Evolutionary conservation across 2,888 invertebrate genomes (phyloP).

Genomic region (Abrostola tripartita): DNA sequence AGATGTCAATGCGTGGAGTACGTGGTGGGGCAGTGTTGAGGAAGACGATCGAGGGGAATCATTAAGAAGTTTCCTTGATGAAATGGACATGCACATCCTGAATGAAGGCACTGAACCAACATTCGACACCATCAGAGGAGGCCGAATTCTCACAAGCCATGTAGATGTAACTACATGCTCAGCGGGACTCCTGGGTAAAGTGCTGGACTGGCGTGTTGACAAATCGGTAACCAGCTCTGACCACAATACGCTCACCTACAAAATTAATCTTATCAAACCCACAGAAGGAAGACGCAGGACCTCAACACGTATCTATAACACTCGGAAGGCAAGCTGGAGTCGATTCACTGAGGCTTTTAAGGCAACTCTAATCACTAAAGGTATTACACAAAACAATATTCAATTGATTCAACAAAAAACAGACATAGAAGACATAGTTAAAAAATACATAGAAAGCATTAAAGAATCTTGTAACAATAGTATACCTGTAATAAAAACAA

Average conservation of each 20-base stretch:
- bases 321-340: too few relatives aligned
- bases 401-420: not conserved
- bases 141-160: not conserved
- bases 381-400: too few relatives aligned
- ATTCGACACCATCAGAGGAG: constrained; percentile 7
- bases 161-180: constrained; percentile 8
- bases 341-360: too few relatives aligned
- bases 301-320: too few relatives aligned
- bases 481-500: too few relatives aligned
- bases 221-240: constrained; percentile 1
- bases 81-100: not conserved
- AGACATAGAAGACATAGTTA: too few relatives aligned
- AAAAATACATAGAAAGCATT: too few relatives aligned
- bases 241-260: constrained; percentile 2
- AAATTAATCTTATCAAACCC: too few relatives aligned
- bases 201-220: constrained; percentile 7
- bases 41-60: constrained; percentile 6
- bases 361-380: too few relatives aligned
- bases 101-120: constrained; percentile 6
- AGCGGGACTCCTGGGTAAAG: not conserved
- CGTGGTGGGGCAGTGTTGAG: constrained; percentile 10
- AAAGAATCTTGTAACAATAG: too few relatives aligned
- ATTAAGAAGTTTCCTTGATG: not conserved
- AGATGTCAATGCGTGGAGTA: constrained; percentile 14
- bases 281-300: too few relatives aligned